phyloP scores from a whole-genome alignment of 2,797 vertebrate genomes.

The Syngnathus rostellatus region DNA sequence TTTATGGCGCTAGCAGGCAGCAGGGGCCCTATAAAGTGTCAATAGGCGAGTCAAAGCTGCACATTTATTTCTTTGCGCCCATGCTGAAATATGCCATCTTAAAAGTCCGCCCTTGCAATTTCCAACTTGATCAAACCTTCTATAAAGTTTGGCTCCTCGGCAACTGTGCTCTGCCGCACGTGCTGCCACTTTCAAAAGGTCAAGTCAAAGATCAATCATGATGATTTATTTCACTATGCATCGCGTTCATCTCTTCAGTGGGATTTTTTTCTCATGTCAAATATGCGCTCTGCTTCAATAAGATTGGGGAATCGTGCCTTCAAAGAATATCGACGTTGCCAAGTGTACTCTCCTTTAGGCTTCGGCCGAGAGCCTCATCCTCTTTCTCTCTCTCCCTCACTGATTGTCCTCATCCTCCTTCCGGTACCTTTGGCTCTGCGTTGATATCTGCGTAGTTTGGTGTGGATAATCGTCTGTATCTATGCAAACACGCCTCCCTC shows the following conservation, averaged over 20 bases:
- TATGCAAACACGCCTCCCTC: constrained; percentile 36
- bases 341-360: neutral
- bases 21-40: constrained; percentile 1
- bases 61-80: neutral
- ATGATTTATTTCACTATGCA: no score
- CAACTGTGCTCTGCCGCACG: neutral
- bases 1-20: neutral
- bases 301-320: neutral
- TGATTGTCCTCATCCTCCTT: constrained; percentile 57
- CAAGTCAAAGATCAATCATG: no score
- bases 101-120: neutral
- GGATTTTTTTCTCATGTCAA: neutral
- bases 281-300: neutral
- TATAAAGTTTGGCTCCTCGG: neutral
- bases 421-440: constrained; percentile 71
- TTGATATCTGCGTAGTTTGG: constrained; percentile 71
- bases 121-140: neutral
- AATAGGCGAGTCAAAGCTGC: neutral
- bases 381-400: neutral
- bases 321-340: neutral
- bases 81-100: neutral
- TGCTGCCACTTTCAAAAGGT: neutral
- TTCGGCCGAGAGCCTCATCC: neutral
- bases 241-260: no score
- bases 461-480: constrained; percentile 50